Percentiles rank a stretch among this genome's conserved stretches.
phyloP scores from a whole-genome alignment of 2,113 vertebrate species.

The Merops nubicus region DNA sequence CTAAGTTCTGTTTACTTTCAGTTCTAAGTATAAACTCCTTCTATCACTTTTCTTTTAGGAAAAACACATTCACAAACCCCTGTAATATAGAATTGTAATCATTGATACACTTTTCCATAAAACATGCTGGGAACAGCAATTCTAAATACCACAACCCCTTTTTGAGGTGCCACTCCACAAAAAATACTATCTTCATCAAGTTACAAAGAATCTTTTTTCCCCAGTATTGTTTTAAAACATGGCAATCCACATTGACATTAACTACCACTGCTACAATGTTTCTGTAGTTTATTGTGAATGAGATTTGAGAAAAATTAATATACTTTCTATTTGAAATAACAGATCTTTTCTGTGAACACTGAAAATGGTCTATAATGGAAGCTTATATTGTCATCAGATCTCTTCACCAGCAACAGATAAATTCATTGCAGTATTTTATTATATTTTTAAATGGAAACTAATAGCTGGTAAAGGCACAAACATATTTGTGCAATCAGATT shows the following conservation, averaged over 20 bases:
- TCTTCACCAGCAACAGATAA: background rate
- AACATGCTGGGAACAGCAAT: background rate
- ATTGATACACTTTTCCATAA: background rate
- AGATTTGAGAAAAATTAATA: background rate
- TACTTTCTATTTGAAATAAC: background rate
- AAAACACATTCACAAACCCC: background rate
- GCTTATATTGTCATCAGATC: background rate
- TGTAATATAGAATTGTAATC: background rate
- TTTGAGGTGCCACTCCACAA: background rate
- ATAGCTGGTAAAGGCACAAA: background rate
- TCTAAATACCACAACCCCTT: background rate
- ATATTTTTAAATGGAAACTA: background rate
- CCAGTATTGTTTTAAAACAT: background rate
- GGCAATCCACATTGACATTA: background rate
- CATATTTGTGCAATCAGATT: background rate
- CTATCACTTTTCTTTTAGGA: background rate
- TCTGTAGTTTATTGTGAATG: background rate
- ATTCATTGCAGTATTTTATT: background rate
- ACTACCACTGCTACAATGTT: background rate
- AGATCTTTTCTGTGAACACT: background rate
- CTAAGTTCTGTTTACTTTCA: background rate
- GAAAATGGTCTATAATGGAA: background rate
- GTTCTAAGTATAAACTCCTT: background rate
- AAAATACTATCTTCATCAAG: background rate
- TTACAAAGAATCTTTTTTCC: background rate